A percentile compares a stretch with the other conserved stretches of the same genome.
These are phyloP conservation scores for Wasmannia auropunctata DNA, from an alignment of 1,140 invertebrate species.

Conservation along the genomic window DNA sequence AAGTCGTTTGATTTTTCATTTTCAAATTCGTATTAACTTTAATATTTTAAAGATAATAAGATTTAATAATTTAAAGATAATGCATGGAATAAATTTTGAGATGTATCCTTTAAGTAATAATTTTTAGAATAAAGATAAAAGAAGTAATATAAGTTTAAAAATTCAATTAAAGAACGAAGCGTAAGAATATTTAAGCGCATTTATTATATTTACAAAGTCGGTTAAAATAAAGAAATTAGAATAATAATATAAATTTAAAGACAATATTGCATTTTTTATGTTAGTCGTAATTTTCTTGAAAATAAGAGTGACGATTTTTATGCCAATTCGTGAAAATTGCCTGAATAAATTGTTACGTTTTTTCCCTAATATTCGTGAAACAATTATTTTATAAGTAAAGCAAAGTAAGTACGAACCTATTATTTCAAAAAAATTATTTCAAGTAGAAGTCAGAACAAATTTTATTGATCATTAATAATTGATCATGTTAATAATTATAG, in stretches of 20 bases:
- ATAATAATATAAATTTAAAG: conserved; percentile 20
- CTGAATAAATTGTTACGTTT: neutral
- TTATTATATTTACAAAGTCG: neutral
- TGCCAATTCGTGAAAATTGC: conserved; percentile 8
- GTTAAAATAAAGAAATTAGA: conserved; percentile 21
- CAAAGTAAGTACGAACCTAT: neutral
- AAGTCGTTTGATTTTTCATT: neutral
- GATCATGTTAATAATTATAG: conserved; percentile 37
- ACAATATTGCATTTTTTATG: neutral
- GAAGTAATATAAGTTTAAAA: neutral
- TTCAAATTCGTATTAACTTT: neutral
- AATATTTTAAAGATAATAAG: too few relatives aligned
- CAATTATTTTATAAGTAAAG: conserved; percentile 32
- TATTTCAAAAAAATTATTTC: conserved; percentile 37
- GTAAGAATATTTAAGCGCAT: neutral
- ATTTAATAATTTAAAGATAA: too few relatives aligned
- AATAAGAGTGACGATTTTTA: neutral
- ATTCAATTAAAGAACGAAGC: neutral
- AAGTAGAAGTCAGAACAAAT: neutral
- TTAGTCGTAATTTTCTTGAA: conserved; percentile 5
- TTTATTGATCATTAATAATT: conserved; percentile 10
- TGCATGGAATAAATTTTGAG: too few relatives aligned
- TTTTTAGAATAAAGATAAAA: neutral
- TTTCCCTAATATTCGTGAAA: neutral
- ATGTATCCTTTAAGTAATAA: neutral